Evolutionary conservation across 2,113 vertebrate genomes (phyloP).

Genomic region (Myotis lucifugus): DNA sequence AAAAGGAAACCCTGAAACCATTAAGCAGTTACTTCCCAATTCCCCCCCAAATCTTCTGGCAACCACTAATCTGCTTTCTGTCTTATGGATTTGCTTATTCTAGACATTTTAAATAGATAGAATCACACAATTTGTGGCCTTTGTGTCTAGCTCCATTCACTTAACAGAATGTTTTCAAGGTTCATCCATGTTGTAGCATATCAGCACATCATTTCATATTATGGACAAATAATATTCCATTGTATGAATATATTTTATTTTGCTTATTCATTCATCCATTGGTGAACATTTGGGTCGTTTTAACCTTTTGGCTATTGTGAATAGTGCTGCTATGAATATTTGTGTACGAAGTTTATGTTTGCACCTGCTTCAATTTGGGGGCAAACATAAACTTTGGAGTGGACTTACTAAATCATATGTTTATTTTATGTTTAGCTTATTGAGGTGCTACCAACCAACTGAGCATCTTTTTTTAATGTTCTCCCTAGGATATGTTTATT

Average conservation of each 20-base stretch:
- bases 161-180: neutral
- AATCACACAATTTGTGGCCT: neutral
- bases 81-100: neutral
- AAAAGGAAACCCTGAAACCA: neutral
- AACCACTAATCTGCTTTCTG: neutral
- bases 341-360: neutral
- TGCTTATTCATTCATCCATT: neutral
- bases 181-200: neutral
- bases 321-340: neutral
- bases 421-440: neutral
- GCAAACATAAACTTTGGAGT: neutral
- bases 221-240: neutral
- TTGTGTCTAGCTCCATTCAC: neutral
- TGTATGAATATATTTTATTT: neutral
- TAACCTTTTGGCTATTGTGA: neutral
- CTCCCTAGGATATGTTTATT: no score
- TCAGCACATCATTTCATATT: neutral
- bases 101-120: neutral
- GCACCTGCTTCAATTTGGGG: neutral
- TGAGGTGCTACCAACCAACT: neutral
- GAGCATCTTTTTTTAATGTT: no score
- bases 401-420: neutral
- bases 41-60: neutral
- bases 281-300: neutral
- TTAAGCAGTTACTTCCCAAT: neutral